Percentiles rank a stretch among this genome's conserved stretches.
Conservation (phyloP, 1,140 invertebrate species). For the Planococcus citri region DNA sequence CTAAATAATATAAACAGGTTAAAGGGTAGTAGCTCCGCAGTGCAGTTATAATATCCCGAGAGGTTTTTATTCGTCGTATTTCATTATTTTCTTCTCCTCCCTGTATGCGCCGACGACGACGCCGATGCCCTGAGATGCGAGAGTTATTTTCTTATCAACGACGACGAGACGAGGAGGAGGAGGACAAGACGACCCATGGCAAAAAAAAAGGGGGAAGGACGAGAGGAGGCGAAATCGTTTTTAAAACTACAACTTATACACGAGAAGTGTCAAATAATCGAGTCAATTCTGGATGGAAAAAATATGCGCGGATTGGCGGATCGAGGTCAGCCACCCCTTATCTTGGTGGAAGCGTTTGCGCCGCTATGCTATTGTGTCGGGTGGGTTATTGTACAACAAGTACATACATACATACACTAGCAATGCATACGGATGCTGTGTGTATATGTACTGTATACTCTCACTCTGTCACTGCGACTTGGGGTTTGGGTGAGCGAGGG, state of each 20-base stretch:
- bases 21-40: slow-evolving; percentile 17
- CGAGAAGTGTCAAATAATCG: slow-evolving; percentile 19
- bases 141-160: not conserved
- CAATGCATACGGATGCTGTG: no score
- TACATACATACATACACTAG: no score
- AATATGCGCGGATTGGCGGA: not conserved
- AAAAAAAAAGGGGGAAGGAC: not conserved
- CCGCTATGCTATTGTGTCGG: not conserved
- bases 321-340: slow-evolving; percentile 10
- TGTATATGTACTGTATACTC: no score
- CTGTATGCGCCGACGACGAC: no score
- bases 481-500: no score
- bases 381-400: no score
- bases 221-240: not conserved
- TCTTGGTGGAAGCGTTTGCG: not conserved
- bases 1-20: slow-evolving; percentile 20
- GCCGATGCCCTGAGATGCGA: no score
- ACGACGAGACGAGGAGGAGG: not conserved
- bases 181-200: not conserved
- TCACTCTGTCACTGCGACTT: no score
- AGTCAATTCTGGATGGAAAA: slow-evolving; percentile 11
- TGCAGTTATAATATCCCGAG: slow-evolving; percentile 16
- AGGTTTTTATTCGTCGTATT: slow-evolving; percentile 18
- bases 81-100: slow-evolving; percentile 8
- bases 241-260: slow-evolving; percentile 18